A percentile compares a stretch with the other conserved stretches of the same genome.
Evolutionary conservation across 2,888 invertebrate genomes (phyloP).

Genomic region (Campaea margaritaria): DNA sequence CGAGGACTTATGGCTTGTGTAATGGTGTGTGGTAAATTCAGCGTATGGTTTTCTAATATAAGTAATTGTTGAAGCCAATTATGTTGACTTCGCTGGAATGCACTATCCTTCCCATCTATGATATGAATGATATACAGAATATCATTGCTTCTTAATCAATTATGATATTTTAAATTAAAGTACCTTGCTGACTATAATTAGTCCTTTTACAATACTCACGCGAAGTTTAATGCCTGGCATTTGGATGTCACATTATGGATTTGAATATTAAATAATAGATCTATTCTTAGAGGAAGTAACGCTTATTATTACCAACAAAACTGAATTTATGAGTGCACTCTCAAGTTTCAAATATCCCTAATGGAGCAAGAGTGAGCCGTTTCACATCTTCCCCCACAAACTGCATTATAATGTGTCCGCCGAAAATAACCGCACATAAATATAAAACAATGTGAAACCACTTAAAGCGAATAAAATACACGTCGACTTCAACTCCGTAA

Average conservation of each 20-base stretch:
- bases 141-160: no score
- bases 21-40: no score
- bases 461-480: constrained; percentile 86
- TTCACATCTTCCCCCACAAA: constrained; percentile 84
- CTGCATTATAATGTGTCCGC: constrained; percentile 83
- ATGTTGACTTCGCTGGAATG: no score
- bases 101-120: no score
- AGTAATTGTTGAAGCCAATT: no score
- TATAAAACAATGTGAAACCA: constrained; percentile 86
- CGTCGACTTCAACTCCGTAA: constrained; percentile 83
- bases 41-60: no score
- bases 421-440: constrained; percentile 85
- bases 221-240: constrained; percentile 9
- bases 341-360: constrained; percentile 84
- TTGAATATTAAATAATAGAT: constrained; percentile 59
- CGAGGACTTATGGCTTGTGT: no score
- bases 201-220: neutral
- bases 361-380: constrained; percentile 83
- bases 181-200: no score
- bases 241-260: constrained; percentile 9
- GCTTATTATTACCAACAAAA: constrained; percentile 78
- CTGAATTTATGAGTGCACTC: constrained; percentile 84
- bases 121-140: no score
- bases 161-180: no score
- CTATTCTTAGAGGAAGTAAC: constrained; percentile 63